Evolutionary conservation across 2,113 vertebrate genomes (phyloP).

Genomic region (Paradoxurus hermaphroditus): DNA sequence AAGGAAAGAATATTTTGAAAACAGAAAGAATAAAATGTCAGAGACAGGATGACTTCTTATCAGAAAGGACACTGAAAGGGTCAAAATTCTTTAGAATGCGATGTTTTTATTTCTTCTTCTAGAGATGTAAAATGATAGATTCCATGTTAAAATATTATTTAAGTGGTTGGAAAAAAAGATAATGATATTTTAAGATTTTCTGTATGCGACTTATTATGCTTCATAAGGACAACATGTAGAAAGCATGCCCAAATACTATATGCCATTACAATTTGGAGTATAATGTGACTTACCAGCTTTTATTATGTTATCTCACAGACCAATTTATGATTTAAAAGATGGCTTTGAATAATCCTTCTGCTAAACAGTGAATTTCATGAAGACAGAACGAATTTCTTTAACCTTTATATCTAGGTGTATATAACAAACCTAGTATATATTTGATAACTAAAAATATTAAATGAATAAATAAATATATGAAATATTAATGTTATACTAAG

Average conservation of each 20-base stretch:
- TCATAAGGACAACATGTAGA: background rate
- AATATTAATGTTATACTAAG: background rate
- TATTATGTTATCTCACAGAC: background rate
- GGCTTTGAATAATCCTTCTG: background rate
- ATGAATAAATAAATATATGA: background rate
- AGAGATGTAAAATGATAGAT: background rate
- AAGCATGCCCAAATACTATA: background rate
- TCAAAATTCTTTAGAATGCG: background rate
- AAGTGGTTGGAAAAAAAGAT: background rate
- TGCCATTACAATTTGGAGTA: background rate
- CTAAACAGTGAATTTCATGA: background rate
- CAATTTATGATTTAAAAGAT: background rate
- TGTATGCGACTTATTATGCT: background rate
- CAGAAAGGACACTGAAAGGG: background rate
- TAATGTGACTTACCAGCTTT: background rate
- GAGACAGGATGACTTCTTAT: background rate
- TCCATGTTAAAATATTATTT: background rate
- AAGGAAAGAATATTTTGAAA: background rate
- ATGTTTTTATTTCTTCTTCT: background rate
- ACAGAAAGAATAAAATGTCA: background rate
- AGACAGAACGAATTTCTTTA: background rate
- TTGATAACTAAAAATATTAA: background rate
- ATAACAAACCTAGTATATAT: background rate
- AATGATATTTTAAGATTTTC: background rate
- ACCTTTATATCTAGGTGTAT: background rate